Conservation (phyloP, 2,113 vertebrate genomes). For the Charina bottae region DNA sequence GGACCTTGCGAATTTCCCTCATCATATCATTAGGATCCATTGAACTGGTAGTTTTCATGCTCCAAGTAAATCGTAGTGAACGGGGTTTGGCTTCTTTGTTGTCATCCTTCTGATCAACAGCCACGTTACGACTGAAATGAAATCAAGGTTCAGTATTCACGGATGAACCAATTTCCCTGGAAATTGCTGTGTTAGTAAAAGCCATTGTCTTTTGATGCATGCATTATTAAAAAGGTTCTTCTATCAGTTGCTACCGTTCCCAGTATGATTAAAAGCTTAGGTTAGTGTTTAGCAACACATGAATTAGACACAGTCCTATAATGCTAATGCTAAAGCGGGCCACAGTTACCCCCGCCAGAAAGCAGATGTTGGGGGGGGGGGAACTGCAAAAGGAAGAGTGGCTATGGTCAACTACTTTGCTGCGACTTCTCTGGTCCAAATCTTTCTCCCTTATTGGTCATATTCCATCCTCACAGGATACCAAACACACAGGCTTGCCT, state of each 20-base stretch:
- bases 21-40: constrained; percentile 97
- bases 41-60: constrained; percentile 99
- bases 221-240: not conserved
- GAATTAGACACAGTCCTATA: not conserved
- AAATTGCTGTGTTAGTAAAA: not conserved
- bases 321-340: not conserved
- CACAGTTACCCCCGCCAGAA: not conserved
- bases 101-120: constrained; percentile 95
- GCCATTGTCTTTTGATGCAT: not conserved
- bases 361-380: not conserved
- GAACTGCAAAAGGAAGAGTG: not conserved
- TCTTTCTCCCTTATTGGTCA: not conserved
- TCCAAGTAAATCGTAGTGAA: constrained; percentile 98
- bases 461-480: not conserved
- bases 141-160: constrained; percentile 24
- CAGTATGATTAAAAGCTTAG: not conserved
- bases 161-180: not conserved
- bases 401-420: not conserved
- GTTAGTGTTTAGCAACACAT: not conserved
- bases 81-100: constrained; percentile 94
- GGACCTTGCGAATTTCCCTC: constrained; percentile 95
- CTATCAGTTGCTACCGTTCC: constrained; percentile 14
- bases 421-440: not conserved
- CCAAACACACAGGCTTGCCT: not conserved
- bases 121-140: constrained; percentile 92